Evolutionary conservation across 2,797 vertebrate genomes (phyloP).

Genomic region (Arremon brunneinucha): DNA sequence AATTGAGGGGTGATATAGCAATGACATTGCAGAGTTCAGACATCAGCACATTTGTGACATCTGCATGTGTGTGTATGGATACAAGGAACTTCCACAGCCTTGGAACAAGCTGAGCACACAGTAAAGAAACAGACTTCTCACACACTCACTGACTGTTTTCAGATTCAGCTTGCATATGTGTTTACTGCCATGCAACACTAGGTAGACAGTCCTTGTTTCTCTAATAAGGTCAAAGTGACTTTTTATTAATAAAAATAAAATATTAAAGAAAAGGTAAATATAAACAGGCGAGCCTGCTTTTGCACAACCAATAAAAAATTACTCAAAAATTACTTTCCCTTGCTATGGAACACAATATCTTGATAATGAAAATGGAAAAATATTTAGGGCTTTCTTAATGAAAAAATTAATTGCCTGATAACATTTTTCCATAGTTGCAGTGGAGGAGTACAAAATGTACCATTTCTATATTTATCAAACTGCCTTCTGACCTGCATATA

Average conservation of each 20-base stretch:
- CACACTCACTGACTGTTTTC: not conserved
- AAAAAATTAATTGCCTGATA: slow-evolving; percentile 66
- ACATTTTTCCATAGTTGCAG: not conserved
- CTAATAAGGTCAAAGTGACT: not conserved
- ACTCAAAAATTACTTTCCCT: not conserved
- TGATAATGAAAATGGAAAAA: slow-evolving; percentile 28
- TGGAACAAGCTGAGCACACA: not conserved
- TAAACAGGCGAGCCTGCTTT: not conserved
- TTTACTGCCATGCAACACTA: not conserved
- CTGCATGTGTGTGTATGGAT: rapidly evolving
- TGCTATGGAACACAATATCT: not conserved
- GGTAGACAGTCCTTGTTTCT: not conserved
- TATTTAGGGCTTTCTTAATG: slow-evolving; percentile 34
- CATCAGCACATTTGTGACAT: rapidly evolving
- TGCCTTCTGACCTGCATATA: not conserved
- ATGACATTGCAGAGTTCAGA: not conserved
- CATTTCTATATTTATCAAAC: slow-evolving; percentile 9
- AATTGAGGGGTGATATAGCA: not conserved
- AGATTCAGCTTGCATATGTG: not conserved
- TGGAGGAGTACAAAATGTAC: not conserved
- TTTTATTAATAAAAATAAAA: not conserved
- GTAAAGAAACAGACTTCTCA: not conserved
- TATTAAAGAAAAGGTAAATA: not conserved
- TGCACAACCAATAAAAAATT: not conserved
- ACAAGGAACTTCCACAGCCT: not conserved